Conservation (phyloP, 2,888 invertebrate genomes). For the Dioctria linearis region DNA sequence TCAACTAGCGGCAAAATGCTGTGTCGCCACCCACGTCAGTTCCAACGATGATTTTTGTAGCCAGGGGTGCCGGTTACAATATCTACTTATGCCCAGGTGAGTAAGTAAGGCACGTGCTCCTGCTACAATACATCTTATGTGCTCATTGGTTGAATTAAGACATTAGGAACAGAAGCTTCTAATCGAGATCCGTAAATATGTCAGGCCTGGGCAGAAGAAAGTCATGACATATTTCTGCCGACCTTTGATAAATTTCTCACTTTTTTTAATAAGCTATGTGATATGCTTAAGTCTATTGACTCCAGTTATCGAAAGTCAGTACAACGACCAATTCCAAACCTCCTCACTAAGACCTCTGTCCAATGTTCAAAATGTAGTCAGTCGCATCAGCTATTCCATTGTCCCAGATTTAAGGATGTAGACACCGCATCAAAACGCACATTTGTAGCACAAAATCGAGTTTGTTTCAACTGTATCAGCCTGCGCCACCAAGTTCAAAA, state of each 20-base stretch:
- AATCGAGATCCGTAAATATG: not conserved
- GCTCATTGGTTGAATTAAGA: no score
- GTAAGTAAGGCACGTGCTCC: no score
- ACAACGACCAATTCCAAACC: not conserved
- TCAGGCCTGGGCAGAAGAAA: not conserved
- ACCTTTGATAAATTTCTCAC: not conserved
- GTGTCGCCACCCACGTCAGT: no score
- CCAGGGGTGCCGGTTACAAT: no score
- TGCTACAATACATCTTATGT: no score
- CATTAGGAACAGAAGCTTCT: no score
- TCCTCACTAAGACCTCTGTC: not conserved
- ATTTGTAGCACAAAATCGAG: not conserved
- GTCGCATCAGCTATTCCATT: not conserved
- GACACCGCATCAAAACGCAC: not conserved
- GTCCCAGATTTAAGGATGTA: constrained; percentile 13
- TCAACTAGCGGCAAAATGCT: no score
- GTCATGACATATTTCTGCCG: not conserved
- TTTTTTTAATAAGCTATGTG: constrained; percentile 22
- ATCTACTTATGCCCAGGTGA: no score
- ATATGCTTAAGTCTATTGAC: constrained; percentile 2
- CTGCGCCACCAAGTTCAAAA: not conserved
- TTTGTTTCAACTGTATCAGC: constrained; percentile 26
- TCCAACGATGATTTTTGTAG: no score
- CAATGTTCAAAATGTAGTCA: constrained; percentile 9
- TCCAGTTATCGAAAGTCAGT: not conserved